These are phyloP conservation scores for Congeria kusceri DNA, from an alignment of 2,888 invertebrate genomes.

Conservation along the genomic window DNA sequence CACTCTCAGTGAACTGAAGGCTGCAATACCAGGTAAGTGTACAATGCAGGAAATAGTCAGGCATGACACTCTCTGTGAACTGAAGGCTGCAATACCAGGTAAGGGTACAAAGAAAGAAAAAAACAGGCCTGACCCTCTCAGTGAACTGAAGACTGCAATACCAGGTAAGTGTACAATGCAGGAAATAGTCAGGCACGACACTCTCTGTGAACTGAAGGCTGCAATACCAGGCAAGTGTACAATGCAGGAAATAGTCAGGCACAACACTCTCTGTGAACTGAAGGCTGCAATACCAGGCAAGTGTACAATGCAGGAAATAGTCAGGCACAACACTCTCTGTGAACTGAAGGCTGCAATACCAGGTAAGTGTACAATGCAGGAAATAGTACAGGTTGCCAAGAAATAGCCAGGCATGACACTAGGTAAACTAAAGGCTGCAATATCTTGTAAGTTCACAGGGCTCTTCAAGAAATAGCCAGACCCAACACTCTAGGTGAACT, in stretches of 20 bases:
- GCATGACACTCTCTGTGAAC: conserved; percentile 40
- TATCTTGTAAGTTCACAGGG: conserved; percentile 64
- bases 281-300: conserved; percentile 70
- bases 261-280: too few species aligned
- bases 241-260: conserved; percentile 67
- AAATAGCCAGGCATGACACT: too few species aligned
- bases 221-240: conserved; percentile 70
- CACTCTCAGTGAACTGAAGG: conserved; percentile 9
- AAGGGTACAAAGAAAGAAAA: too few species aligned
- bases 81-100: conserved; percentile 64
- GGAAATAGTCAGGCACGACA: conserved; percentile 71
- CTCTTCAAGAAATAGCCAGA: too few species aligned
- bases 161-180: conserved; percentile 45
- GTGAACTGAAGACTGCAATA: conserved; percentile 66
- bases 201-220: conserved; percentile 65
- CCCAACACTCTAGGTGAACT: too few species aligned
- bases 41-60: conserved; percentile 54
- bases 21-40: conserved; percentile 70
- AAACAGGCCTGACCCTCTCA: not conserved
- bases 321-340: conserved; percentile 68
- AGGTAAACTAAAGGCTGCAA: too few species aligned
- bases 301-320: conserved; percentile 52
- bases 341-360: conserved; percentile 67
- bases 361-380: too few species aligned
- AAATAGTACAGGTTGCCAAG: too few species aligned